A percentile compares a stretch with the other conserved stretches of the same genome.
These are phyloP conservation scores for Sebastes oblongus DNA, from an alignment of 2,797 vertebrate genomes.

Conservation along the genomic window DNA sequence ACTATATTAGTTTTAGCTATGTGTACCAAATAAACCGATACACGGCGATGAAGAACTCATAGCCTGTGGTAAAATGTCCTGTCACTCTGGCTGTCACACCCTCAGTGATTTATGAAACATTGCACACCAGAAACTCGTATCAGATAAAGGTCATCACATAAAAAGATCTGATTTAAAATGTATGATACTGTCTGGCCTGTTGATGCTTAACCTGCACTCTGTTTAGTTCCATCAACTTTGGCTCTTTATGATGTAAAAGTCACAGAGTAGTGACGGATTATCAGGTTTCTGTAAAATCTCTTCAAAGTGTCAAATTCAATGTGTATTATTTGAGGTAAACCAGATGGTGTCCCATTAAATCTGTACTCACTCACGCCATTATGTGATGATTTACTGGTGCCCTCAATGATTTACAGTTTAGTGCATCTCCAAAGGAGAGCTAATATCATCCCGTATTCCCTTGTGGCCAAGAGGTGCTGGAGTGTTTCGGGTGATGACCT, in stretches of 20 bases:
- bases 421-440: not conserved
- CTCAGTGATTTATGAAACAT: not conserved
- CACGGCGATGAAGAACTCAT: not conserved
- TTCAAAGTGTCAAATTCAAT: not conserved
- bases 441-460: not conserved
- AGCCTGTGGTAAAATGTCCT: not conserved
- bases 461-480: not conserved
- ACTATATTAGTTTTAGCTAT: not conserved
- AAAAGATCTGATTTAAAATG: not conserved
- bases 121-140: not conserved
- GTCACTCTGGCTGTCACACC: not conserved
- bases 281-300: not conserved
- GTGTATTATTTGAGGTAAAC: not conserved
- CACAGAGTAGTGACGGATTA: not conserved
- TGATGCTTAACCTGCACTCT: not conserved
- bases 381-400: not conserved
- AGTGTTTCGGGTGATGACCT: constrained; percentile 4
- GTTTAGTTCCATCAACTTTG: not conserved
- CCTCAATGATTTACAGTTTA: not conserved
- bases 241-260: not conserved
- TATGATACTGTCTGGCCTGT: not conserved
- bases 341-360: not conserved
- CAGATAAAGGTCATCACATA: not conserved
- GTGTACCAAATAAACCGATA: not conserved
- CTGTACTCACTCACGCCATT: not conserved